A percentile compares a stretch with the other conserved stretches of the same genome.
These are phyloP conservation scores for Centropus unirufus DNA, from an alignment of 2,113 vertebrate species.

Conservation along the genomic window DNA sequence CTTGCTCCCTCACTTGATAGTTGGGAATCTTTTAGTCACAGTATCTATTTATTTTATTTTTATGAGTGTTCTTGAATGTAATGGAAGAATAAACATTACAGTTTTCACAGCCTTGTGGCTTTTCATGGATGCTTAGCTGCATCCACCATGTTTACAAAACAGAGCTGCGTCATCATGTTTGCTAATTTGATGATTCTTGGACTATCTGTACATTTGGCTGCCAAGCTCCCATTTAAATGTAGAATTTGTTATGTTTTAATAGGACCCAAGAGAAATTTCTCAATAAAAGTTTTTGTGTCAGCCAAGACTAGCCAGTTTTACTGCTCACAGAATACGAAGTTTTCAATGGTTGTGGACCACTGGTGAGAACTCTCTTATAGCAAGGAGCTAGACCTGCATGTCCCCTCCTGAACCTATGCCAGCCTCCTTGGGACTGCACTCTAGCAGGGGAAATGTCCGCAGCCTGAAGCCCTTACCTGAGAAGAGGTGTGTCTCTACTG, in stretches of 20 bases:
- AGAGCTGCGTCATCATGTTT: not conserved
- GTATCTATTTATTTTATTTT: conserved; percentile 10
- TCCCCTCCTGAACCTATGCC: not conserved
- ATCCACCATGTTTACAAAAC: conserved; percentile 46
- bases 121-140: conserved; percentile 42
- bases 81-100: conserved; percentile 51
- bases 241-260: not conserved
- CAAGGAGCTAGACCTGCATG: not conserved
- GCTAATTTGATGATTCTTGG: conserved; percentile 37
- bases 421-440: not conserved
- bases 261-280: not conserved
- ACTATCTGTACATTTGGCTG: not conserved
- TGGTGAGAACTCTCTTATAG: not conserved
- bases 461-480: not conserved
- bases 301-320: not conserved
- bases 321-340: not conserved
- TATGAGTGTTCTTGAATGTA: conserved; percentile 2
- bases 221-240: not conserved
- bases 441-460: not conserved
- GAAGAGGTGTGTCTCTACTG: not conserved
- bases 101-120: conserved; percentile 7
- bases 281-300: not conserved
- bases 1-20: not conserved
- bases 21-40: not conserved
- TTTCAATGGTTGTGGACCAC: not conserved